phyloP scores from a whole-genome alignment of 2,888 invertebrate species.

The Argyresthia albistria region DNA sequence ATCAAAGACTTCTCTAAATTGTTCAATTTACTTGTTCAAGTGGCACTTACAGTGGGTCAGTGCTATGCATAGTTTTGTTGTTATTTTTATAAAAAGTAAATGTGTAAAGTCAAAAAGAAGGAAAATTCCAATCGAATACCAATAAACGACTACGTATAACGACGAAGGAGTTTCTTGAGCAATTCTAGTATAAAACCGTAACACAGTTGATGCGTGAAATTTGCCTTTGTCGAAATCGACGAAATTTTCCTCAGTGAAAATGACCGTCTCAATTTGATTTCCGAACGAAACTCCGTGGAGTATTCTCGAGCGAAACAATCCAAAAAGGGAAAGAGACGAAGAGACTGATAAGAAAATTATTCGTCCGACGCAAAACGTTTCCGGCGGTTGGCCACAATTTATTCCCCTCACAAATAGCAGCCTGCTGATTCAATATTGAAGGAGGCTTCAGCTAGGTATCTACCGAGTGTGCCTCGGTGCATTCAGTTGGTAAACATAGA shows the following conservation, averaged over 20 bases:
- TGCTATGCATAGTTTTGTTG: too few relatives aligned
- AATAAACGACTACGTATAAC: too few relatives aligned
- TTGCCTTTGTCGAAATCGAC: background rate
- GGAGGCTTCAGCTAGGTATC: slow-evolving; percentile 17
- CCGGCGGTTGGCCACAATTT: slow-evolving; percentile 49
- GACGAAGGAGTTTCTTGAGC: too few relatives aligned
- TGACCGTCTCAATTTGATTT: slow-evolving; percentile 1
- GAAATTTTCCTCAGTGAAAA: background rate
- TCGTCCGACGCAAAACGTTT: slow-evolving; percentile 41
- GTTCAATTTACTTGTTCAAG: too few relatives aligned
- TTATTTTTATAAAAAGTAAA: too few relatives aligned
- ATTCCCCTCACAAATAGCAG: slow-evolving; percentile 49
- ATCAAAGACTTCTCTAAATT: background rate
- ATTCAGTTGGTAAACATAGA: slow-evolving; percentile 36
- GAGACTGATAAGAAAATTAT: slow-evolving; percentile 39
- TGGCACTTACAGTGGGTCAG: too few relatives aligned
- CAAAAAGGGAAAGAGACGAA: slow-evolving; percentile 12
- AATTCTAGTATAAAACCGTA: background rate
- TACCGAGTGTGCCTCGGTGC: slow-evolving; percentile 27
- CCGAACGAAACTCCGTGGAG: background rate
- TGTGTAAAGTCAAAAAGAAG: too few relatives aligned
- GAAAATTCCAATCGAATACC: too few relatives aligned
- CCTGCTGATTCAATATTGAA: slow-evolving; percentile 64
- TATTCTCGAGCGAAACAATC: background rate
- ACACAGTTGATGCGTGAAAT: background rate